Evolutionary conservation across 2,888 invertebrate species (phyloP), one percentile per base, ranked within the genome.

Genomic region (Hemithea aestivaria): DNA sequence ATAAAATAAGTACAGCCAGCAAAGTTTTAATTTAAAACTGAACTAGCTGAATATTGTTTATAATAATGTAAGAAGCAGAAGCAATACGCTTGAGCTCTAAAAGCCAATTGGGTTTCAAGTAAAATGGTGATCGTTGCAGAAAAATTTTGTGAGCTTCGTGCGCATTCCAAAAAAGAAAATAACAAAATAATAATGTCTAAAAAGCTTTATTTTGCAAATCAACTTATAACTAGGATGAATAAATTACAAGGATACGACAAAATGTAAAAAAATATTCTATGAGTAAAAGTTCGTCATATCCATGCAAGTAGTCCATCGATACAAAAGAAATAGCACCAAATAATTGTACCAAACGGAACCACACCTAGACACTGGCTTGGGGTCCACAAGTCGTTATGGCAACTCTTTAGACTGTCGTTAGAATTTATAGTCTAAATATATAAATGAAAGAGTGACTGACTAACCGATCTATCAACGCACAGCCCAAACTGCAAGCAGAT

Each of bases 151-250:
- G 34, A 34, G 34, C 27, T 12, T 24, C 31, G 12, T 33, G 29
- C 35, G 27, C 33, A 36, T 23, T 34, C 28, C 30, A 35, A 10
- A 22, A 20, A 34, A 29, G 6, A 34, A 48, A 35, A 16, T 0
- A 40, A 45, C 31, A 25, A 2, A 34, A 32, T 25, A 37, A 24
- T 5, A 26, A 32, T 20, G n/a, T 22, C 10, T 38, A 35, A 23
- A 28, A 42, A 45, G 41, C 42, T 45, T 45, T 40, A 35, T 40
- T 45, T 28, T 10, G 35, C 42, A 42, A 40, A 20, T 1, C 31
- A 16, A 27, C 27, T 7, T 23, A 31, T 10, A 20, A 22, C 29
- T 20, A 21, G 2, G 6, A 29, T 30, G 21, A 39, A 42, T 8
- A 21, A 40, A 33, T 28, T 32, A 10, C 35, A 28, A 28, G 6